Percentiles rank a stretch among this genome's conserved stretches.
These are phyloP conservation scores for Anoplius nigerrimus DNA, from an alignment of 2,888 invertebrate species.

Conservation along the genomic window DNA sequence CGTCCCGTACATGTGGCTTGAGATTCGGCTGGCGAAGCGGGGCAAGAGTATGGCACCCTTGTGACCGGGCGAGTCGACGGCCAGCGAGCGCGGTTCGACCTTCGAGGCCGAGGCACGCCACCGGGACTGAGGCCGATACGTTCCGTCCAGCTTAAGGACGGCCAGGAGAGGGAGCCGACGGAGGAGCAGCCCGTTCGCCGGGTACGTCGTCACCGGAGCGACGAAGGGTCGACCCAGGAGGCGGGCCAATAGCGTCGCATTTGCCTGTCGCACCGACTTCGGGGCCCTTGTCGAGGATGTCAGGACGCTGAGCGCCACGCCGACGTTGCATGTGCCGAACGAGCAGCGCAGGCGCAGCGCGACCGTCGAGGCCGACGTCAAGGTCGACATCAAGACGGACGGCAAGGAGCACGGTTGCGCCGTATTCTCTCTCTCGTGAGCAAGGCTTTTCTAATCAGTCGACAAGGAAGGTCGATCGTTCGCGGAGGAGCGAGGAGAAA, in stretches of 20 bases:
- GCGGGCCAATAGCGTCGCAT: constrained; percentile 54
- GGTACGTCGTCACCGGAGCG: neutral
- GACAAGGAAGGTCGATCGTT: no score
- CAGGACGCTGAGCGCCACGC: no score
- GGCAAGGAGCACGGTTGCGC: constrained; percentile 5
- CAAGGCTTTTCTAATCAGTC: neutral
- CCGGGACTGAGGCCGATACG: constrained; percentile 69
- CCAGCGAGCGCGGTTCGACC: constrained; percentile 45
- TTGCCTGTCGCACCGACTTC: constrained; percentile 40
- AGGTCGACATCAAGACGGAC: neutral
- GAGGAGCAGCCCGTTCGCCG: constrained; percentile 22
- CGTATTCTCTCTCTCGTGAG: constrained; percentile 11
- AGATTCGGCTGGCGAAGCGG: constrained; percentile 75
- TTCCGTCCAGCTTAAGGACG: constrained; percentile 64
- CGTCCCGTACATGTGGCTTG: constrained; percentile 77
- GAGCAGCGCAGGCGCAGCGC: neutral
- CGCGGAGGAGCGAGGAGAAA: no score
- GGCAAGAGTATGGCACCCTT: constrained; percentile 75
- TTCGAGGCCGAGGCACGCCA: constrained; percentile 52
- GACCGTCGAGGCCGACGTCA: neutral
- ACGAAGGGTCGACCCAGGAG: constrained; percentile 30
- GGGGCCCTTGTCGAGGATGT: neutral
- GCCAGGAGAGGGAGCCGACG: constrained; percentile 24
- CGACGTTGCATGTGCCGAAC: neutral
- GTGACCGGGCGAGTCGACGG: constrained; percentile 70